phyloP scores from a whole-genome alignment of 2,113 vertebrate genomes.

The Oryzias melastigma region DNA sequence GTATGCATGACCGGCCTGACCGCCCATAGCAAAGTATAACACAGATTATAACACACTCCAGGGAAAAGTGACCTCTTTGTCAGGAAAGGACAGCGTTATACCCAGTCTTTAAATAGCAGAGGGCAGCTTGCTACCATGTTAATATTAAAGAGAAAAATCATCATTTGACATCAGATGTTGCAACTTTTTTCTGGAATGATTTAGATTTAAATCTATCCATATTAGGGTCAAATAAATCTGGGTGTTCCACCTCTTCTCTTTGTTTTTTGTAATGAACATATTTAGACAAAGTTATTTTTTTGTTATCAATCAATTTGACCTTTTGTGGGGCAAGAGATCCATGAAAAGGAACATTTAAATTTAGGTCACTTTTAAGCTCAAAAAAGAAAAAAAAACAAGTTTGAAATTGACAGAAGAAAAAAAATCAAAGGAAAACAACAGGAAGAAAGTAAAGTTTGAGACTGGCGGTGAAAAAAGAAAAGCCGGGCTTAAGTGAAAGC shows the following conservation, averaged over 20 bases:
- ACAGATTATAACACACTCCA: neutral
- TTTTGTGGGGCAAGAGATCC: neutral
- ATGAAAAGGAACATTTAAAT: neutral
- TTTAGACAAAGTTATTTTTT: too few relatives aligned
- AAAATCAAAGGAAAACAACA: neutral
- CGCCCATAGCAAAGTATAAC: neutral
- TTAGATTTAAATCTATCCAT: too few relatives aligned
- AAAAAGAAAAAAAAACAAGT: neutral
- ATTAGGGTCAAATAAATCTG: too few relatives aligned
- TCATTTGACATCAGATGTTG: too few relatives aligned
- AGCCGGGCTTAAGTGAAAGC: constrained; percentile 40
- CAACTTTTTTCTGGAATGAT: too few relatives aligned
- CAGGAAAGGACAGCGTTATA: neutral
- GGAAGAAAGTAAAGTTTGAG: neutral
- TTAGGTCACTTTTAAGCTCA: neutral
- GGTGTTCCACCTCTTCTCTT: too few relatives aligned
- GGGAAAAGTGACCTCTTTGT: neutral
- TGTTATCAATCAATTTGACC: too few relatives aligned
- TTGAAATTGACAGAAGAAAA: constrained; percentile 1
- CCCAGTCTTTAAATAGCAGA: neutral
- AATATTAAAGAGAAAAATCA: too few relatives aligned
- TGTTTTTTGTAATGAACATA: too few relatives aligned
- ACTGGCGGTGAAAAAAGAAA: constrained; percentile 2
- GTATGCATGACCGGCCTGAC: neutral
- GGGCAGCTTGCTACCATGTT: neutral